Evolutionary conservation across 30 jellyfish, hydroid and myxozoan genomes (phyloP).

Genomic region (Turritopsis rubra): DNA sequence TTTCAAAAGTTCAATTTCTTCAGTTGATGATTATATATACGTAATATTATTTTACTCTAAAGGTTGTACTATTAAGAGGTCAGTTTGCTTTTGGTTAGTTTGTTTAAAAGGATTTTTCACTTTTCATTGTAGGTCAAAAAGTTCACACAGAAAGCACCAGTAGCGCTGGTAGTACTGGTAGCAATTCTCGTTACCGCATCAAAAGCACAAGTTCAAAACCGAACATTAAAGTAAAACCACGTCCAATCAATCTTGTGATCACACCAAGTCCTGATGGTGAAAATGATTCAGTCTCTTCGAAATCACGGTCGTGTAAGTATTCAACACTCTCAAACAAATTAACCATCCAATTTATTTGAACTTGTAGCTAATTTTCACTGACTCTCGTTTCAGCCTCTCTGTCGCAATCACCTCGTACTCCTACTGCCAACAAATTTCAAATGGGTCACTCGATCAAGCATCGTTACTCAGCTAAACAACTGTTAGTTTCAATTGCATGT

Average conservation of each 20-base stretch:
- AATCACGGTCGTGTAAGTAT: constrained; percentile 55
- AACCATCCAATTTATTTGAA: neutral
- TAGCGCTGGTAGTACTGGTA: constrained; percentile 60
- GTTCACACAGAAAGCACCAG: constrained; percentile 69
- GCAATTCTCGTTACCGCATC: constrained; percentile 14
- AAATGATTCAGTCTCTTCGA: constrained; percentile 44
- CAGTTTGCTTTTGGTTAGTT: neutral
- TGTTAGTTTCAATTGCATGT: constrained; percentile 55
- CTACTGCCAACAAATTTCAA: constrained; percentile 45
- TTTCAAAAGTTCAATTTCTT: too few species aligned
- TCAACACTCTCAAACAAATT: neutral
- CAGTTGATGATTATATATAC: too few species aligned
- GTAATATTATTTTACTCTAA: too few species aligned
- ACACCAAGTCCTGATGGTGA: constrained; percentile 12
- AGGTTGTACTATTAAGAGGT: too few species aligned
- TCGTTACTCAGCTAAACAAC: constrained; percentile 62
- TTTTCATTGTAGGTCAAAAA: constrained; percentile 50
- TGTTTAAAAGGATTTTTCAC: neutral
- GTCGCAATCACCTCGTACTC: constrained; percentile 82
- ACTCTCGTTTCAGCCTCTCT: constrained; percentile 11
- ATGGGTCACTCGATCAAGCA: constrained; percentile 80
- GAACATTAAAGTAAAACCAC: neutral
- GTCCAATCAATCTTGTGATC: neutral
- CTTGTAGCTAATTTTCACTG: neutral
- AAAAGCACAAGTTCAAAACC: neutral